Evolutionary conservation across 1,140 invertebrate genomes (phyloP), one percentile per base, ranked within the genome.

Genomic region (Vanessa atalanta): DNA sequence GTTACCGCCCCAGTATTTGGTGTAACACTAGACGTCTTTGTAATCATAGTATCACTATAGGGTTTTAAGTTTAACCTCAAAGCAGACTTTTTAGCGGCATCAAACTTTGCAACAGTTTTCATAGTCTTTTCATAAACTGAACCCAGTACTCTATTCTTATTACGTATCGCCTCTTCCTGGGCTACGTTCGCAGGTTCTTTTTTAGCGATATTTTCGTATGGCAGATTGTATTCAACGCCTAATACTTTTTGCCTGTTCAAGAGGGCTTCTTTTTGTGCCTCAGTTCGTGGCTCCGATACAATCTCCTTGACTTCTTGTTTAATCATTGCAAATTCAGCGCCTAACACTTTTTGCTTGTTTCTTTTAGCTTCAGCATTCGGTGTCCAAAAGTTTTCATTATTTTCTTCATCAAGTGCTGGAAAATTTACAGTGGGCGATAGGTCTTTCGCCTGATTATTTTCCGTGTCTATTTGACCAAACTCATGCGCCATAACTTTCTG

Each of bases 51-150:
- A 47, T 90, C 89, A 57, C 77, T 80, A 55, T 80, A 89, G 0
- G 90, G 88, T 76, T 93, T 90, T 73, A 93, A 82, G 83, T 93
- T 90, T 65, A 93, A 82, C 9, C 87, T 90, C 61, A 93, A 75
- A 11, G 79, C 86, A 12, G 86, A 85, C 70, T 88, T 83, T 31
- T 84, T 88, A 7, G 79, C 55, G 12, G 72, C 79, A 65, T 85
- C 84, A 26, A 73, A 77, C 65, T 73, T 86, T 0, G 23, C 64
- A 63, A 76, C 72, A 11, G 20, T 66, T 70, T 31, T 69, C 48
- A 75, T 43, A 31, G 50, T 70, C 43, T 43, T 48, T 47, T 86
- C 82, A 68, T 81, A 84, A 31, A 88, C 88, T 4, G 88, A 86
- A n/a, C 77, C 79, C 47, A 89, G 60, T 26, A 74, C 70, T 70